phyloP scores from a whole-genome alignment of 2,888 invertebrate genomes.

The Drosophila setosimentum region DNA sequence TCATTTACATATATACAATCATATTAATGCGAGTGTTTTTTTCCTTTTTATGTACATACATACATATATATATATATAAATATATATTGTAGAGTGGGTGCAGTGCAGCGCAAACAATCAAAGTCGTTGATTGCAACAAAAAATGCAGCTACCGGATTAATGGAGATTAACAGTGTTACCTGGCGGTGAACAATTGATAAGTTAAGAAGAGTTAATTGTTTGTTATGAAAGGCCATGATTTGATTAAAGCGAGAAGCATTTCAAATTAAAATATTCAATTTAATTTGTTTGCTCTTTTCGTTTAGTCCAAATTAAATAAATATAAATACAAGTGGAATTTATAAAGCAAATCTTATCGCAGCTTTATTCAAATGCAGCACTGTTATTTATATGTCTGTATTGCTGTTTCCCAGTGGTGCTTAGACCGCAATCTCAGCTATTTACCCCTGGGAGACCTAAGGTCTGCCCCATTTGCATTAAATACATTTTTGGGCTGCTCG shows the following conservation, averaged over 20 bases:
- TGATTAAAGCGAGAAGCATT: background rate
- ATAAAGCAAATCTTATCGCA: background rate
- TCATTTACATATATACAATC: constrained; percentile 9
- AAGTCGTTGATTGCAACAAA: constrained; percentile 56
- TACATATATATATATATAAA: background rate
- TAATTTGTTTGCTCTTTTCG: background rate
- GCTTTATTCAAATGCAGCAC: constrained; percentile 27
- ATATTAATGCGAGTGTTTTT: constrained; percentile 20
- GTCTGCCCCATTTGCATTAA: constrained; percentile 72
- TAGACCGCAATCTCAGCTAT: constrained; percentile 70
- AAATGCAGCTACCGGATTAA: constrained; percentile 55
- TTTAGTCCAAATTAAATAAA: constrained; percentile 12
- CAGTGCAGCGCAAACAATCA: constrained; percentile 69
- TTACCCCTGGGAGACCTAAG: constrained; percentile 59
- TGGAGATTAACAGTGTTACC: constrained; percentile 58
- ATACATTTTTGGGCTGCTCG: constrained; percentile 45
- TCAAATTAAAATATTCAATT: background rate
- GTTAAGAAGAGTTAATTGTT: background rate
- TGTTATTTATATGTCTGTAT: constrained; percentile 24
- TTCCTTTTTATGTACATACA: background rate
- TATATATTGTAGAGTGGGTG: constrained; percentile 2
- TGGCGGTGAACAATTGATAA: background rate
- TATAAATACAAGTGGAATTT: constrained; percentile 2
- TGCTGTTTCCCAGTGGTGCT: constrained; percentile 47
- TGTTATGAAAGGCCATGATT: background rate